Base-by-base conservation (phyloP, 2,113 vertebrate genomes). In the Cnemophilus loriae region DNA sequence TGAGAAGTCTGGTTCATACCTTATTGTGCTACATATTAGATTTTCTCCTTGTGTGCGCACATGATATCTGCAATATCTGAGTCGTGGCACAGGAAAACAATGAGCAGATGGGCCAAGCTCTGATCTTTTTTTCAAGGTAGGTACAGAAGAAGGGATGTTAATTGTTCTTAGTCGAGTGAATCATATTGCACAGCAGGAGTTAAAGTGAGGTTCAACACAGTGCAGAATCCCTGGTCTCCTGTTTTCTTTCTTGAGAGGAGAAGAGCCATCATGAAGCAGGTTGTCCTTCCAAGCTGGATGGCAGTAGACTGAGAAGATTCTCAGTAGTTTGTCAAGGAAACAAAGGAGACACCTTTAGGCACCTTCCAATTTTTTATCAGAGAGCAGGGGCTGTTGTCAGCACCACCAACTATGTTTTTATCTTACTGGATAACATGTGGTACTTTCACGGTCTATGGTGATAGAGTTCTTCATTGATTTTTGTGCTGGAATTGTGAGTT, bases 111-210 rank as follows among this genome's bases (percentile, higher is more conserved):
- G 53, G 37, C 70, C 32, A 63, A 18, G 2, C 23, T 82, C 47
- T 75, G 33, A 50, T 47, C 35, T 41, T 64, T 42, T 33, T 78
- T 70, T 35, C 1, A 2, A 42, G 16, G 16, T 28, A 33, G 37
- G 16, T 37, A 22, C 47, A 75, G 53, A 50, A 59, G 63, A 84
- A 81, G 17, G 44, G 35, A 17, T 69, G 41, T 26, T 70, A 35
- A 42, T 67, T 75, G 26, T 46, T 76, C n/a, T n/a, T 33, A 46
- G 26, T 9, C 67, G 44, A 13, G 41, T 84, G 10, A 75, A 35
- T 42, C 0, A 0, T 32, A 10, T 46, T 3, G 1, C 37, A 52
- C 21, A 42, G 32, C 37, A 73, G 46, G 10, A 83, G 27, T 65
- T 65, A 56, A 46, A 9, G 6, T 61, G 70, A 87, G 33, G 28